These are phyloP conservation scores for Calephelis virginiensis DNA, from an alignment of 1,140 invertebrate species.

Conservation along the genomic window DNA sequence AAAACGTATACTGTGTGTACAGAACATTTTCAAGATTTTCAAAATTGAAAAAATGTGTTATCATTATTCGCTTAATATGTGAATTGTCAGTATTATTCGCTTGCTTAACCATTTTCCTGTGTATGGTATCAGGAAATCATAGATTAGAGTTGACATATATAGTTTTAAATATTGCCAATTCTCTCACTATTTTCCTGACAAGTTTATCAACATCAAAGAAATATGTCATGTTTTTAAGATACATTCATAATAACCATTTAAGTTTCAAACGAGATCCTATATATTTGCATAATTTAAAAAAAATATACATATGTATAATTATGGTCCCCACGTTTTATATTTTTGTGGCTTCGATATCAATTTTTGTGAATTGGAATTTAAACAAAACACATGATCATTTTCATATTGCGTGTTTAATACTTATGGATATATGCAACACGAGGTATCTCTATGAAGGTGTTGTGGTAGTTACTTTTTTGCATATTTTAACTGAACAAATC, in stretches of 20 bases:
- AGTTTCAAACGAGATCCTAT: background rate
- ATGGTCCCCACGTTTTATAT: background rate
- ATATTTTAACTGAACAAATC: background rate
- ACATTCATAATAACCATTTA: background rate
- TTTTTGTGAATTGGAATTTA: background rate
- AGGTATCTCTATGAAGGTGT: background rate
- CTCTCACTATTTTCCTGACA: background rate
- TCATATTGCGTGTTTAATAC: background rate
- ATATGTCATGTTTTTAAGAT: background rate
- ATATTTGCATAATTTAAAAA: background rate
- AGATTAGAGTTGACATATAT: background rate
- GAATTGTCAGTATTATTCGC: background rate
- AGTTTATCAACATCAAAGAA: conserved; percentile 3
- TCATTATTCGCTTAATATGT: background rate
- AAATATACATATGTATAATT: background rate
- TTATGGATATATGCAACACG: background rate
- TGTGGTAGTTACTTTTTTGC: background rate
- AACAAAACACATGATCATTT: background rate
- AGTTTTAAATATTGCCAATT: background rate
- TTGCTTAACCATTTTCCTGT: background rate
- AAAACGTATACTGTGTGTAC: conserved; percentile 19
- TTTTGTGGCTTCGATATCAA: background rate
- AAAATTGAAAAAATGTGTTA: background rate
- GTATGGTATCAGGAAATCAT: background rate
- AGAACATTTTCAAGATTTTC: conserved; percentile 22